Evolutionary conservation across 2,113 vertebrate genomes (phyloP).

Genomic region (Thunnus thynnus): DNA sequence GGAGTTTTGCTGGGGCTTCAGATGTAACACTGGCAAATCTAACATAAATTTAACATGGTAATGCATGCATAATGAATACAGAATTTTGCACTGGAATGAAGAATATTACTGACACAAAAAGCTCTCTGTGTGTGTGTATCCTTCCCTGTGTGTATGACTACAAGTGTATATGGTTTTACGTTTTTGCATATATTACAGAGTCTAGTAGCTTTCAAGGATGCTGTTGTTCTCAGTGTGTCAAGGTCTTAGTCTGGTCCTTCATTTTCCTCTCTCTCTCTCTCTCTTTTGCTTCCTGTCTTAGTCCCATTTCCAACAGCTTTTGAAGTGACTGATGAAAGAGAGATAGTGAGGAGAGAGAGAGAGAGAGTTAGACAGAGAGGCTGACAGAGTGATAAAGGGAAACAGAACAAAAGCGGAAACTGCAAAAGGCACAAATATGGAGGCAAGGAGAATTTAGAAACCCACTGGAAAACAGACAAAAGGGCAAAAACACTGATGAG

Average conservation of each 20-base stretch:
- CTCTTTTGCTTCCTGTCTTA: constrained; percentile 39
- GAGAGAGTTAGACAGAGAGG: neutral
- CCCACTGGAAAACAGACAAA: neutral
- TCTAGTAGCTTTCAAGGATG: neutral
- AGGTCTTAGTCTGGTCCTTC: neutral
- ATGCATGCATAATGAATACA: constrained; percentile 34
- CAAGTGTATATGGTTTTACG: too few relatives aligned
- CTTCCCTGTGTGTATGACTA: too few relatives aligned
- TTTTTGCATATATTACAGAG: neutral
- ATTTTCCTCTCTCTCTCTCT: constrained; percentile 17
- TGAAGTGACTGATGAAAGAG: constrained; percentile 60
- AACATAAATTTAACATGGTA: constrained; percentile 21
- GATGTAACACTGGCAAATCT: constrained; percentile 1
- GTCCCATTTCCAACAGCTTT: constrained; percentile 37
- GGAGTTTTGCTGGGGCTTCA: neutral
- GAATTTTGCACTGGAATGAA: constrained; percentile 1
- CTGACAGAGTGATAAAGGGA: constrained; percentile 38
- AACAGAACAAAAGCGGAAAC: constrained; percentile 29
- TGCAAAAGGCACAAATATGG: constrained; percentile 33
- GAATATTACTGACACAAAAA: neutral
- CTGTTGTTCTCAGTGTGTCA: constrained; percentile 8
- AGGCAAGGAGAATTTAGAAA: constrained; percentile 4
- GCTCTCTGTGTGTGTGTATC: neutral
- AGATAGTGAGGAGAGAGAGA: constrained; percentile 33
- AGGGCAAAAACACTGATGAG: neutral